Evolutionary conservation across 2,888 invertebrate species (phyloP), one percentile per base, ranked within the genome.

Genomic region (Andrena flavipes): DNA sequence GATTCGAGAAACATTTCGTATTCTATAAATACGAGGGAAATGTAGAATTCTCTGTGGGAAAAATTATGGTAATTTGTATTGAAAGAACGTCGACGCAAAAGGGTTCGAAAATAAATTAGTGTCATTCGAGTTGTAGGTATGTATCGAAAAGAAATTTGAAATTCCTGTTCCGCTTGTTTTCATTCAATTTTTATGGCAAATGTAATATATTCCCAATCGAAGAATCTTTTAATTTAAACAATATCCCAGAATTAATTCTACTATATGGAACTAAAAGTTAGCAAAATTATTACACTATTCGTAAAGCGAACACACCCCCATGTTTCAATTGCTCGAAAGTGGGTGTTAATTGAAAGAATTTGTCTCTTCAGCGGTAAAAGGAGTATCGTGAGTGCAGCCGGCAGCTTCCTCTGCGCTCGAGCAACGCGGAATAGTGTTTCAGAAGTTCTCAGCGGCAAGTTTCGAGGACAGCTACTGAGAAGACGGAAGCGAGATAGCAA

Each of bases 401-500:
- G 33, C 81, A 56, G 81, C 48, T 72, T 72, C 67, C 72, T 80
- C 72, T 59, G 80, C 81, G 68, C 72, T 80, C 54, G 54, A 48
- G 26, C 59, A 16, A 23, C 26, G 35, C 7, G 64, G 63, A 74
- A 56, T 60, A 54, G 49, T 23, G 65, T 59, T 70, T 65, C n/a
- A 29, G 20, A 68, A 69, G 68, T 62, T 77, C 56, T 48, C 59
- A 20, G 59, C 35, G 51, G 62, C 71, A 67, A 85, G 72, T 76
- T 72, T 49, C 56, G 48, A n/a, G 77, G 35, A 42, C 75, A 78
- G 76, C 73, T 73, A 60, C 54, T 42, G 35, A 2, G 70, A 51
- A 74, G 65, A 72, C 75, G 75, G 72, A 85, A 78, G 67, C 80
- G 80, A 87, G 86, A 86, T 87, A 79, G 72, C 82, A 74, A 87